Evolutionary conservation across 2,113 vertebrate species (phyloP).

Genomic region (chimpanzee (Pan troglodytes)): NHGRI_mPanTro3-v2.1_pri NC_072404.2:135763501-135764000

Average conservation of each 20-base stretch:
- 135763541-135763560: slow-evolving; percentile 67
- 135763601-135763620: slow-evolving; percentile 73
- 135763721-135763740: slow-evolving; percentile 62
- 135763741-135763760: slow-evolving; percentile 56
- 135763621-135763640: slow-evolving; percentile 72
- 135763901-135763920: background rate
- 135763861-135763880: background rate
- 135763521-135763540: slow-evolving; percentile 59
- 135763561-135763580: slow-evolving; percentile 67
- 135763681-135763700: slow-evolving; percentile 67
- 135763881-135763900: slow-evolving; percentile 21
- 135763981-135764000: background rate
- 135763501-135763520: slow-evolving; percentile 63
- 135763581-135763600: slow-evolving; percentile 72
- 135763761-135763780: slow-evolving; percentile 54
- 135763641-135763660: slow-evolving; percentile 78
- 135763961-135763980: slow-evolving; percentile 9
- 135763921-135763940: background rate
- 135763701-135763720: slow-evolving; percentile 65
- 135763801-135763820: slow-evolving; percentile 53
- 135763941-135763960: background rate
- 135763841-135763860: slow-evolving; percentile 2
- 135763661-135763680: slow-evolving; percentile 60
- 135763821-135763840: slow-evolving; percentile 51
- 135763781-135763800: slow-evolving; percentile 55